Base-by-base conservation (phyloP, 2,888 invertebrate genomes). In the Cephus nigrinus region DNA sequence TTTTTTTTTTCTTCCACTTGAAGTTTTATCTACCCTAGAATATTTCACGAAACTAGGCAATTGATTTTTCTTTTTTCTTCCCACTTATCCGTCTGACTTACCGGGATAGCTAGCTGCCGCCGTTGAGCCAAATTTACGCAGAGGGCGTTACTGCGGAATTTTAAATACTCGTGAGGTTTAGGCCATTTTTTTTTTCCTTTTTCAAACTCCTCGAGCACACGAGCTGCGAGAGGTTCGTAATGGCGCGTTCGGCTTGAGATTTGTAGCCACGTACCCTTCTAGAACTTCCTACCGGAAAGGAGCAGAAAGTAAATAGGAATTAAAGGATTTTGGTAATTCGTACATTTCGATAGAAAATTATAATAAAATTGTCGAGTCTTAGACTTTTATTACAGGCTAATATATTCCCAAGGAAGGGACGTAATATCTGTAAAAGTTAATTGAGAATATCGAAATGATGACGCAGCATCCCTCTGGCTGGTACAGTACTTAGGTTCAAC, bases 91-190 rank as follows among this genome's bases (percentile, higher is more conserved):
- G 15, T 55, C 55, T 9, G 5, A 55, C 15, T 55, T 55, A 2
- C 23, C 9, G 55, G 23, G 23, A 35, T 23, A 9, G 23, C 23
- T 55, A 23, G 23, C 23, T 23, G 23, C 55, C 9, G 55, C 23
- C 55, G 23, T 9, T 55, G 23, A 55, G 55, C 23, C 23, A 23
- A 55, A 55, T 55, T 55, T 55, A 55, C 55, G 23, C 5, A 55
- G 23, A 33, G 71, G 31, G 71, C 71, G 71, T 33, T 71, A 31
- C 71, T 33, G 71, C 71, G 31, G 71, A 71, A 71, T 71, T 71
- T 31, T 71, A 71, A 71, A 71, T 71, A 71, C 71, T 31, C 71
- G 71, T 33, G 71, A 71, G 71, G 11, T 32, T 71, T 71, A 12
- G 5, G 12, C 71, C 71, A 71, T 12, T 31, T 71, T 71, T 69